Conservation (phyloP, 2,113 vertebrate genomes). For the Lophotis ruficrista region DNA sequence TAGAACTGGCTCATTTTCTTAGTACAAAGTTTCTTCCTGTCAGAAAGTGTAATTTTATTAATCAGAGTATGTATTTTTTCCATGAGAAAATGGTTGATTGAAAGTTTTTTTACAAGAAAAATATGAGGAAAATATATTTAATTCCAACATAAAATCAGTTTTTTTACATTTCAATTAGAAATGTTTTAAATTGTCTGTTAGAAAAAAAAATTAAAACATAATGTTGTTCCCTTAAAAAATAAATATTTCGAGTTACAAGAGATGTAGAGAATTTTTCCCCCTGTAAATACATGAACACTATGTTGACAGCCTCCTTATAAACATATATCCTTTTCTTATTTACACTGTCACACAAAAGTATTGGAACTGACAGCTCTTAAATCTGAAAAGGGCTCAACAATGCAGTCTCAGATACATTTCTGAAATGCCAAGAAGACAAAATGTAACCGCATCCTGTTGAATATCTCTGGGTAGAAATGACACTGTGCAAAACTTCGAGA, state of each 20-base stretch:
- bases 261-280: not conserved
- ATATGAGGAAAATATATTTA: not conserved
- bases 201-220: not conserved
- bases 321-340: constrained; percentile 1
- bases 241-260: not conserved
- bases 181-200: not conserved
- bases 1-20: not conserved
- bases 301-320: not conserved
- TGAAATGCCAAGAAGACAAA: constrained; percentile 69
- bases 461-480: constrained; percentile 73
- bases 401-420: constrained; percentile 66
- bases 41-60: not conserved
- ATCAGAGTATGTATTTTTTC: not conserved
- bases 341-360: constrained; percentile 10
- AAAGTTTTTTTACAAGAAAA: not conserved
- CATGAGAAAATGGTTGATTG: not conserved
- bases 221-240: not conserved
- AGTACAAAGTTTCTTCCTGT: not conserved
- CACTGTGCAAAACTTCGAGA: constrained; percentile 74
- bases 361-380: constrained; percentile 45
- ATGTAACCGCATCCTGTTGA: constrained; percentile 71
- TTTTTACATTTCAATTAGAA: not conserved
- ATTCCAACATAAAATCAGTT: not conserved
- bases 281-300: not conserved
- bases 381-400: not conserved